Evolutionary conservation across 2,888 invertebrate genomes (phyloP), one percentile per base, ranked within the genome.

Genomic region (Reticulitermes lucifugus): DNA sequence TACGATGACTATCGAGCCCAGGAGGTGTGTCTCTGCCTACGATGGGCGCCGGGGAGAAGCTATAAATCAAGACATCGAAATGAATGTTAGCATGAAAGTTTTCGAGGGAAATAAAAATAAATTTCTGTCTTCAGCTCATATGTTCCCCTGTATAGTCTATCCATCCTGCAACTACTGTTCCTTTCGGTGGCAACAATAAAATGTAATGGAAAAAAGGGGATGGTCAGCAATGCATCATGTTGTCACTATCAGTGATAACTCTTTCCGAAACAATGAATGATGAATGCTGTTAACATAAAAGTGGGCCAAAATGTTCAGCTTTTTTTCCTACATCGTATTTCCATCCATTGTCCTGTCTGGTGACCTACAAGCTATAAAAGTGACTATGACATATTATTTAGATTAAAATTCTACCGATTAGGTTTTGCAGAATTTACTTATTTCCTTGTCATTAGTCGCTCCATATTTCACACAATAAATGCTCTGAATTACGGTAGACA

Each of bases 51-150:
- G 46, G n/a, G 22, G n/a, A n/a, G 46, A 21, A 9, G 12, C 46
- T 5, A 46, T 77, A 77, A 77, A 77, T 77, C 77, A 77, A 77
- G 46, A n/a, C 46, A 77, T 77, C 46, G 77, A 77, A 22, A 22
- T 10, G 73, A 41, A 73, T 35, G 73, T 73, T 73, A 41, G 73
- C 29, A 73, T 73, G 73, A 73, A 73, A 73, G 73, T 73, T 73
- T 41, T 73, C 14, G 73, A 73, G 73, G 73, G 41, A 77, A 77
- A 77, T 77, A 77, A 77, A 77, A 77, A 77, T 46, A 77, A 46
- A 46, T 77, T 46, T 46, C n/a, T n/a, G 43, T 77, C 73, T 46
- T 77, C 43, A 51, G 46, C 46, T 77, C 77, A 77, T 77, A 46
- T 41, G 73, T 73, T 21, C 10, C 29, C 41, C 41, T 73, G 73